Evolutionary conservation across 2,113 vertebrate species (phyloP), one percentile per base, ranked within the genome.

Genomic region (Corythaeola cristata): DNA sequence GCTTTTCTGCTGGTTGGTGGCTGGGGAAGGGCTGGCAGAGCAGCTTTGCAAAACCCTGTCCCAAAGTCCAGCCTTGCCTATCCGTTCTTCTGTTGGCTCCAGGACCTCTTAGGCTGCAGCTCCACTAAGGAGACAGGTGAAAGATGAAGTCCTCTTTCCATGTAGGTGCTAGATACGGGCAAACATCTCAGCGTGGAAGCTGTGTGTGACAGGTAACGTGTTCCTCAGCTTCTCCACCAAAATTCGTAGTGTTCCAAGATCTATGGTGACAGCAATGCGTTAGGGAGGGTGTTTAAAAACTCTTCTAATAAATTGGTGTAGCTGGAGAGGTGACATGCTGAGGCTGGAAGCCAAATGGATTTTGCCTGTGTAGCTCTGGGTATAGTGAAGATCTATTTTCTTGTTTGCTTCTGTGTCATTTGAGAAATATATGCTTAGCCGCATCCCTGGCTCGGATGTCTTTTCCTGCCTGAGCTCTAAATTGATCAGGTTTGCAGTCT

Each of bases 261-360:
- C 5, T 0, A 9, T 1, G 6, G 50, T 12, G 41, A 23, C 50
- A 71, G 49, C 67, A 28, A 1, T 5, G 24, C 5, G 47, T 27
- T 30, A 15, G 45, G n/a, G 30, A 45, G 32, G 19, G 50, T 5
- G 3, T 81, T 81, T 45, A 39, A 68, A 59, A 73, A 37, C 73
- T 67, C 27, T 63, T n/a, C 15, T 5, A 5, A 63, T 39, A 26
- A 67, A 35, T 19, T 59, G 62, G 18, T 52, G 44, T 37, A 47
- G 55, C 55, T 55, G 73, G 45, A 71, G 52, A 33, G 30, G 53
- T 35, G 58, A 50, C 2, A 0, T 64, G 67, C 50, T 78, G 45
- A 68, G 63, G 28, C 45, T 59, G 78, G 78, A 37, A 72, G 16
- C 12, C 35, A 63, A 85, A 44, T 50, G 44, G 69, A 24, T 89